phyloP scores from a whole-genome alignment of 2,888 invertebrate genomes.

The Meganola albula region DNA sequence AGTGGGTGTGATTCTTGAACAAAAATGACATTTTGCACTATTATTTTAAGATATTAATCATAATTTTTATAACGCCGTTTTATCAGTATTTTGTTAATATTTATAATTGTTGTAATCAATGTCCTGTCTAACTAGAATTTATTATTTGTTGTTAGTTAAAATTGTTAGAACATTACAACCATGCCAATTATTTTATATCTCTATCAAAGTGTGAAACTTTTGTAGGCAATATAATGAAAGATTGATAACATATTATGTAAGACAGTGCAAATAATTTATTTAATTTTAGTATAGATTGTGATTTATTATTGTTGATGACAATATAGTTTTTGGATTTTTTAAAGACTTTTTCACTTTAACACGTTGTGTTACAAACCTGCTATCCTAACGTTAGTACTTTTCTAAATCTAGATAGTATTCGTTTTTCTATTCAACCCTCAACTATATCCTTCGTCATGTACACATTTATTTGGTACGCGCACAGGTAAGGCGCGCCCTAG shows the following conservation, averaged over 20 bases:
- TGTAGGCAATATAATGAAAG: neutral
- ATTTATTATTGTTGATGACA: conserved; percentile 62
- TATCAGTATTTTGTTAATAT: conserved; percentile 35
- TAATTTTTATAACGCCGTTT: conserved; percentile 28
- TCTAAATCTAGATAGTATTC: too few species aligned
- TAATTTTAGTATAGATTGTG: conserved; percentile 49
- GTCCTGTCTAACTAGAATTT: conserved; percentile 31
- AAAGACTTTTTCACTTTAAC: conserved; percentile 17
- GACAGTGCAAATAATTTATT: conserved; percentile 49
- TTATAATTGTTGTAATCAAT: conserved; percentile 33
- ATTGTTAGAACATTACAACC: conserved; percentile 25
- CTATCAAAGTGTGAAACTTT: conserved; percentile 3
- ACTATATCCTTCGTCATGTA: too few species aligned
- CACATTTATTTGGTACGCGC: too few species aligned
- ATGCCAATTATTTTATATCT: conserved; percentile 8
- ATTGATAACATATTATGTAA: conserved; percentile 10
- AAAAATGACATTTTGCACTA: conserved; percentile 22
- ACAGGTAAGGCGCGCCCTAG: too few species aligned
- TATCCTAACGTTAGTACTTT: too few species aligned
- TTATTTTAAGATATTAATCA: conserved; percentile 23
- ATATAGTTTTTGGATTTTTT: conserved; percentile 57
- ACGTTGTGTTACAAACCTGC: too few species aligned
- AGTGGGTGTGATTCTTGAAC: conserved; percentile 28
- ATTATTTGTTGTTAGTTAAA: conserved; percentile 30
- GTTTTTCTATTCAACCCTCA: too few species aligned